These are phyloP conservation scores for Eristalis tenax DNA, from an alignment of 2,888 invertebrate genomes.

Conservation along the genomic window DNA sequence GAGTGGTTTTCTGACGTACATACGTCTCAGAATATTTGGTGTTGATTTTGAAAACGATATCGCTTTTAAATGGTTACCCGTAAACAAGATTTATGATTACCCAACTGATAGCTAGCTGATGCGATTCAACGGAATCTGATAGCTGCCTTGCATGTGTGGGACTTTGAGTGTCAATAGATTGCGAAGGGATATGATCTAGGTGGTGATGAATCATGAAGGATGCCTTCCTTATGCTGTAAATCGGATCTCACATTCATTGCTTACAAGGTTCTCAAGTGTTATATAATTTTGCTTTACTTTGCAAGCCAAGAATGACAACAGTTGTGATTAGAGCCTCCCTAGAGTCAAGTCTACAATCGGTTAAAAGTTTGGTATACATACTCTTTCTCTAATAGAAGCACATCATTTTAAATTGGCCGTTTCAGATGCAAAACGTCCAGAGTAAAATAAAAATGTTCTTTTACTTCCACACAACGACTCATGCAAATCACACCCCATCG, in stretches of 20 bases:
- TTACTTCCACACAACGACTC: not conserved
- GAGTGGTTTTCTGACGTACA: not conserved
- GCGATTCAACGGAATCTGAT: not conserved
- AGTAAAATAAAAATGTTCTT: not conserved
- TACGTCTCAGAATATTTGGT: conserved; percentile 8
- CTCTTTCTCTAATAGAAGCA: too few species aligned
- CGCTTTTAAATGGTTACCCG: not conserved
- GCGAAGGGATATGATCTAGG: not conserved
- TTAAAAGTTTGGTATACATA: too few species aligned
- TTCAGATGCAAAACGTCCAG: not conserved
- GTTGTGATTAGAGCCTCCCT: too few species aligned
- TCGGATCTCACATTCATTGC: not conserved
- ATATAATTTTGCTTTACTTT: too few species aligned
- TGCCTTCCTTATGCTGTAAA: not conserved
- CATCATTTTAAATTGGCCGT: not conserved
- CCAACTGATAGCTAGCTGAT: not conserved
- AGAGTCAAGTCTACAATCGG: too few species aligned
- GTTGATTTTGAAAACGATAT: conserved; percentile 54
- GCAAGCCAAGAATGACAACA: too few species aligned
- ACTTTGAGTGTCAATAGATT: not conserved
- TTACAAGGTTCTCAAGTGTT: not conserved
- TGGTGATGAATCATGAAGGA: not conserved
- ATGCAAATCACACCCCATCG: conserved; percentile 11
- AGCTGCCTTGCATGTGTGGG: not conserved
- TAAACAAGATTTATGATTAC: not conserved